Evolutionary conservation across 2,888 invertebrate genomes (phyloP).

Genomic region (Neelides folsomi): DNA sequence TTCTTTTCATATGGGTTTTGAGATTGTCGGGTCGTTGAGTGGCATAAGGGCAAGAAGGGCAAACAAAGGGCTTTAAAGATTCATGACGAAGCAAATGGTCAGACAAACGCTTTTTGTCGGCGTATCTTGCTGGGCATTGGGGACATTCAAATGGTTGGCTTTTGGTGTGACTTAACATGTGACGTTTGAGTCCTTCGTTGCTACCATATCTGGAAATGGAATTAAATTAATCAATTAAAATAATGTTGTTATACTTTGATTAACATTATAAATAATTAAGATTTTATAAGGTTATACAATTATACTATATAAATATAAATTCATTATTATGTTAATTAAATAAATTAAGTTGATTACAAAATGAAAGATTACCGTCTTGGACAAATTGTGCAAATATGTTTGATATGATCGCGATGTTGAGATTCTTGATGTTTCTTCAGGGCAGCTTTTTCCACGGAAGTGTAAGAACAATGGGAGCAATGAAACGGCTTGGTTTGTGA

Average conservation of each 20-base stretch:
- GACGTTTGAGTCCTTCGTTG: conserved; percentile 11
- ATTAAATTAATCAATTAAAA: neutral
- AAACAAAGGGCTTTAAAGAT: conserved; percentile 32
- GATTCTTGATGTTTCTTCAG: conserved; percentile 33
- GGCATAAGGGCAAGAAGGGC: conserved; percentile 29
- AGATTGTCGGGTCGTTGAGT: conserved; percentile 30
- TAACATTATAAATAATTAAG: too few species aligned
- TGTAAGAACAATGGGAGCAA: conserved; percentile 33
- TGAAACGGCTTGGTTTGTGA: conserved; percentile 17
- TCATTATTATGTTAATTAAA: too few species aligned
- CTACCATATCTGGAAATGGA: neutral
- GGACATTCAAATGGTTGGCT: conserved; percentile 33
- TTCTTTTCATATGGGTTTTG: conserved; percentile 25
- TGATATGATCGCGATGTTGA: conserved; percentile 32
- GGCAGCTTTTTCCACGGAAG: conserved; percentile 34
- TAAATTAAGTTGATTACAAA: too few species aligned
- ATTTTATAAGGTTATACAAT: too few species aligned
- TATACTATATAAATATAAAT: too few species aligned
- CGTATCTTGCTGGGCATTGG: conserved; percentile 31
- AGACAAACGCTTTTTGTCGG: conserved; percentile 34
- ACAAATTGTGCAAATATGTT: conserved; percentile 32
- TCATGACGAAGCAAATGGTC: conserved; percentile 34
- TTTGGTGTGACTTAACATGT: conserved; percentile 32
- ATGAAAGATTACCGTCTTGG: conserved; percentile 20
- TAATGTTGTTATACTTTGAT: too few species aligned